phyloP scores from a whole-genome alignment of 2,888 invertebrate genomes.

The Caenorhabditis drosophilae region DNA sequence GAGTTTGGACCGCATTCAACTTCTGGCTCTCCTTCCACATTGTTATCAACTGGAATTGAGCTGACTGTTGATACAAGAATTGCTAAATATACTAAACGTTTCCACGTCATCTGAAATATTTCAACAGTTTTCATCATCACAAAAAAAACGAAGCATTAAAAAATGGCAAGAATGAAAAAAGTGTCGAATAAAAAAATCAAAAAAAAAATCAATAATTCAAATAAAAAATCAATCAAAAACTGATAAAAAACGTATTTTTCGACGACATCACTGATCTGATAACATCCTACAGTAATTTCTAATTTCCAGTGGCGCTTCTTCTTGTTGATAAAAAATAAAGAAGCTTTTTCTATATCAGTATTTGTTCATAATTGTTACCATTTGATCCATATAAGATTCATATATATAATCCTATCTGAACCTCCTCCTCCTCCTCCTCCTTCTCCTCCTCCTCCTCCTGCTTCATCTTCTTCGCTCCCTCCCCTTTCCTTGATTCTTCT shows the following conservation, averaged over 20 bases:
- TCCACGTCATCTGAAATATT: constrained; percentile 32
- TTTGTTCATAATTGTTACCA: no score
- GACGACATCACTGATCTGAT: not conserved
- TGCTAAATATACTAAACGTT: constrained; percentile 22
- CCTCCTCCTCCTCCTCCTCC: no score
- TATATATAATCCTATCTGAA: no score
- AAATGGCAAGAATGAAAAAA: not conserved
- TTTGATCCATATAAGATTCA: no score
- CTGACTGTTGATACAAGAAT: not conserved
- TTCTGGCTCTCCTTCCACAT: constrained; percentile 63
- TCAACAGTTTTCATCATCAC: no score
- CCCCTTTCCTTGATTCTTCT: not conserved
- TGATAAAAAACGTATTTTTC: not conserved
- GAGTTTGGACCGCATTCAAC: constrained; percentile 68
- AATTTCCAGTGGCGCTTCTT: no score
- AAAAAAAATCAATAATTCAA: not conserved
- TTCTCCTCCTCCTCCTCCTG: no score
- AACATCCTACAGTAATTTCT: constrained; percentile 15
- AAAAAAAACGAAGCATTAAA: not conserved
- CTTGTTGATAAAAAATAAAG: no score
- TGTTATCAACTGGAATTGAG: constrained; percentile 62
- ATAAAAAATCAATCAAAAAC: constrained; percentile 2
- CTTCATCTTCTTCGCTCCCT: constrained; percentile 9
- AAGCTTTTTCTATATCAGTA: no score
- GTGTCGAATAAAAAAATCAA: not conserved